Base-by-base conservation (phyloP, 2,113 vertebrate genomes). In the Corythoichthys haematopterus region DNA sequence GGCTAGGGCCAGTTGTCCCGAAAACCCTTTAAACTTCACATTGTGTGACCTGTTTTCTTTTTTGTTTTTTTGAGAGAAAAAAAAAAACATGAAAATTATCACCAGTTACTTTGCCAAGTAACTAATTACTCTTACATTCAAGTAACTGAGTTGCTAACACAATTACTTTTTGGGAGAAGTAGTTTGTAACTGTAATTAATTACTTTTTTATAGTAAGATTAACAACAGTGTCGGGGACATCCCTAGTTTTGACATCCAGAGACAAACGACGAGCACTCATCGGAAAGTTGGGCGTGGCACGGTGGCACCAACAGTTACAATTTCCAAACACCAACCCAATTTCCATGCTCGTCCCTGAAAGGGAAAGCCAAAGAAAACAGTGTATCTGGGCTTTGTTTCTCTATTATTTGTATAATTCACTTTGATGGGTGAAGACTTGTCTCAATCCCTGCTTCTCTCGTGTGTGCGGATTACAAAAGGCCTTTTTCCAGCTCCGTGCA, bases 361-460 rank as follows among this genome's bases (percentile, higher is more conserved):
- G 68, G 74, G 61, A 28, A 72, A 3, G n/a, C 15, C 50, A 64
- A 65, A 57, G 66, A 79, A 82, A 75, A 76, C 46, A 66, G 40
- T 76, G 84, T 77, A 78, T 91, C 91, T 92, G 88, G 91, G 87
- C 80, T 90, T 83, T 90, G 89, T 92, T 91, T 87, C 80, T 66
- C 37, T 1, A 45, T 74, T 76, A 87, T 84, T 84, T 91, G 79
- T 85, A 88, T 91, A 90, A 87, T 91, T 82, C 75, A 86, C 76
- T 88, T 84, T 93, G 93, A 93, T 91, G 88, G 91, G 74, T 86
- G 72, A 82, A 88, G 87, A 86, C 86, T 90, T 85, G 75, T 87
- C 85, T 82, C 83, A 82, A 88, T 83, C 86, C 88, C 77, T 66
- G 78, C 76, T 89, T 89, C 78, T 88, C 82, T 90, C 89, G 82